Conservation (phyloP, 2,888 invertebrate species). For the Balanococcus diminutus region DNA sequence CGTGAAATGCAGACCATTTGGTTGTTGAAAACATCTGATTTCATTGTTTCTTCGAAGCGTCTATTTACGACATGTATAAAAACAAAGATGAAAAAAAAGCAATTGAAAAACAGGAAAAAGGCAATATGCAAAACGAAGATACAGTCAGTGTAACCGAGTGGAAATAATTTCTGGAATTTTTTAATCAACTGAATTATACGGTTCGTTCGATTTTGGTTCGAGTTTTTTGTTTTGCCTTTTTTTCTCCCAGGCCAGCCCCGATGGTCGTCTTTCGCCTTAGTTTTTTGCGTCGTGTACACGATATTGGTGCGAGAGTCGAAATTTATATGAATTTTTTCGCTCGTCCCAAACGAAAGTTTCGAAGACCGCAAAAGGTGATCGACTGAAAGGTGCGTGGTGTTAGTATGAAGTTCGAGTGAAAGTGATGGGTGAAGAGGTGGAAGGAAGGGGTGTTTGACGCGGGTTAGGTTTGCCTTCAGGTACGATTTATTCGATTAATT, state of each 20-base stretch:
- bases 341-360: background rate
- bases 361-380: background rate
- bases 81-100: slow-evolving; percentile 25
- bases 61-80: slow-evolving; percentile 32
- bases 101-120: slow-evolving; percentile 40
- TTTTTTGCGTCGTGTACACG: background rate
- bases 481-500: no score
- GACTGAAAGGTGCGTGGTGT: background rate
- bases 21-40: slow-evolving; percentile 31
- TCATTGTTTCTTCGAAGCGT: slow-evolving; percentile 22
- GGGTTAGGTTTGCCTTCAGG: no score
- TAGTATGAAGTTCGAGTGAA: background rate
- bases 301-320: background rate
- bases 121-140: slow-evolving; percentile 47
- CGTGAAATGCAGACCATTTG: slow-evolving; percentile 25
- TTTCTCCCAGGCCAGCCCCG: background rate
- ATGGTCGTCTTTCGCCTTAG: background rate
- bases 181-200: slow-evolving; percentile 53
- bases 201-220: slow-evolving; percentile 31
- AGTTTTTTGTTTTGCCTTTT: background rate
- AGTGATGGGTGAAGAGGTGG: background rate
- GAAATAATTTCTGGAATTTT: slow-evolving; percentile 52
- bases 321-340: slow-evolving; percentile 9
- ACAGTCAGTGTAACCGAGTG: slow-evolving; percentile 40
- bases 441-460: background rate